phyloP scores from a whole-genome alignment of 2,888 invertebrate species.

The Hecatera dysodea region DNA sequence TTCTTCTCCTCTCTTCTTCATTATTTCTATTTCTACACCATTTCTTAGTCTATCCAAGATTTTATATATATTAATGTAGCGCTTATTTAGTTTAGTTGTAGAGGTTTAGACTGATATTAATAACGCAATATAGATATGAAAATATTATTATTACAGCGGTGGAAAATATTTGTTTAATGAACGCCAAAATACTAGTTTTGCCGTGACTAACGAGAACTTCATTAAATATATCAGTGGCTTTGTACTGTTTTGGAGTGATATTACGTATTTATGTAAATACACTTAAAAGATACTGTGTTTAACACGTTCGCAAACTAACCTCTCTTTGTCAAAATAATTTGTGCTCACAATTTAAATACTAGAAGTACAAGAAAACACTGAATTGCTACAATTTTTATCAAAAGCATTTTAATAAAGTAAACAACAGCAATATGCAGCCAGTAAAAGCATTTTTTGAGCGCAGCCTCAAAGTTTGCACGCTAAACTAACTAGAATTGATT shows the following conservation, averaged over 20 bases:
- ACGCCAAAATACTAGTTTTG: background rate
- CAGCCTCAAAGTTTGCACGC: conserved; percentile 21
- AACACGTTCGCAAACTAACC: background rate
- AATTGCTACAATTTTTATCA: background rate
- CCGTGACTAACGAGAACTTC: conserved; percentile 14
- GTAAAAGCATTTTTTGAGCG: conserved; percentile 8
- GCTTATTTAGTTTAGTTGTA: conserved; percentile 20
- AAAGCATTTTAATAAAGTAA: conserved; percentile 5
- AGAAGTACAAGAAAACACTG: too few relatives aligned
- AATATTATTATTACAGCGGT: background rate
- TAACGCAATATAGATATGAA: background rate
- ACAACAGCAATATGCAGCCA: conserved; percentile 1
- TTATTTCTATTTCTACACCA: background rate
- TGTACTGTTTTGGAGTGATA: background rate
- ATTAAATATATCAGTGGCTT: conserved; percentile 38
- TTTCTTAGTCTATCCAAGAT: background rate
- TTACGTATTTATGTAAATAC: background rate
- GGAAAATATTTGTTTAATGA: background rate
- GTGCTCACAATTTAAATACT: too few relatives aligned
- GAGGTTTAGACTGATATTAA: background rate
- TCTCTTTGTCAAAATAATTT: background rate
- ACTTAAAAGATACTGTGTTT: background rate
- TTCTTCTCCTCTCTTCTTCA: background rate
- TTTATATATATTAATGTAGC: background rate
- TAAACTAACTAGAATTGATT: conserved; percentile 41